These are phyloP conservation scores for Stegana nigrithorax DNA, from an alignment of 2,888 invertebrate species.

Conservation along the genomic window DNA sequence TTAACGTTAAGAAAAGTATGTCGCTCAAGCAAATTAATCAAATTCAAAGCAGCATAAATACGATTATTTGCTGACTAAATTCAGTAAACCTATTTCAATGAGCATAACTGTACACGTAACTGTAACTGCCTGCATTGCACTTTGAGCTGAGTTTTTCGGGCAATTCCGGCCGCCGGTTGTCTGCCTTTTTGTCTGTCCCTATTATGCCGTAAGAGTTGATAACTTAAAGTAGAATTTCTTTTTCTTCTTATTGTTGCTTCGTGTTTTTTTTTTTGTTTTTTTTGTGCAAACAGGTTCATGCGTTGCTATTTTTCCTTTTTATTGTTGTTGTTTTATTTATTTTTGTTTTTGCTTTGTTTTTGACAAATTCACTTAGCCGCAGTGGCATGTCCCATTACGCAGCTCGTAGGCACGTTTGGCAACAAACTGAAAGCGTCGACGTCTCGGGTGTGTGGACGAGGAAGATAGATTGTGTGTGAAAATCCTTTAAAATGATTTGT, in stretches of 20 bases:
- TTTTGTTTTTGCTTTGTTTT: background rate
- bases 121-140: background rate
- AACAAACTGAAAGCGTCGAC: no score
- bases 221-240: background rate
- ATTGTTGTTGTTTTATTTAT: background rate
- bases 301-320: background rate
- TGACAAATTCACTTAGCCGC: slow-evolving; percentile 14
- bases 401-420: slow-evolving; percentile 21
- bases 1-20: no score
- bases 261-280: background rate
- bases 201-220: background rate
- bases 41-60: no score
- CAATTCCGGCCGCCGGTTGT: slow-evolving; percentile 34
- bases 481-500: slow-evolving; percentile 61
- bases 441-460: slow-evolving; percentile 35
- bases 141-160: background rate
- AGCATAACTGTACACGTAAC: background rate
- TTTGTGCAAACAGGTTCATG: slow-evolving; percentile 32
- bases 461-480: slow-evolving; percentile 61
- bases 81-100: slow-evolving; percentile 9
- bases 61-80: no score
- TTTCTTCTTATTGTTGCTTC: background rate
- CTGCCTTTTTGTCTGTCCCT: slow-evolving; percentile 4
- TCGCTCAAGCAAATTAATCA: no score
- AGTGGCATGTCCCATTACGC: background rate